Conservation (phyloP, 1,140 invertebrate species). For the Stegodyphus dumicola region DNA sequence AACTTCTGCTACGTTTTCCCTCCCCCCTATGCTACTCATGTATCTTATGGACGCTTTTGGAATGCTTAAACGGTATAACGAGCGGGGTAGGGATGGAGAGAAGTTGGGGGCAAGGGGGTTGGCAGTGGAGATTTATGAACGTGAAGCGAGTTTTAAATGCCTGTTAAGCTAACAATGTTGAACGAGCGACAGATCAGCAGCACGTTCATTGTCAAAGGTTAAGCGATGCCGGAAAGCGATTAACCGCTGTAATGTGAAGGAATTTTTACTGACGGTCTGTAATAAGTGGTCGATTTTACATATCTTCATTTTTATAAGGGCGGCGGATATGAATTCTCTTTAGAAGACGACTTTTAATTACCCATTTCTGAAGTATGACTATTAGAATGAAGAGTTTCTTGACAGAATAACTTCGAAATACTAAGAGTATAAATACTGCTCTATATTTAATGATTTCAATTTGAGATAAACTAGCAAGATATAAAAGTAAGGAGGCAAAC, state of each 20-base stretch:
- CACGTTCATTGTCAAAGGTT: slow-evolving; percentile 8
- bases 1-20: not conserved
- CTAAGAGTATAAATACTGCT: too few relatives aligned
- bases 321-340: too few relatives aligned
- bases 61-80: not conserved
- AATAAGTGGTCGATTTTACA: not conserved
- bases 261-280: slow-evolving; percentile 4
- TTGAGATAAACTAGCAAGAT: too few relatives aligned
- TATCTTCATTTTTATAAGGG: not conserved
- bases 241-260: slow-evolving; percentile 18
- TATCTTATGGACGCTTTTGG: not conserved
- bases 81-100: not conserved
- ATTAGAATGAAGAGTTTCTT: too few relatives aligned
- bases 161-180: slow-evolving; percentile 31
- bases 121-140: slow-evolving; percentile 18
- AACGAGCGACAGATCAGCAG: not conserved
- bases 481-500: too few relatives aligned
- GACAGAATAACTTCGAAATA: too few relatives aligned
- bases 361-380: too few relatives aligned
- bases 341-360: too few relatives aligned
- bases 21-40: not conserved
- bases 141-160: slow-evolving; percentile 33
- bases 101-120: not conserved
- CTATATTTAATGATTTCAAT: too few relatives aligned
- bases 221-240: not conserved